Evolutionary conservation across 2,888 invertebrate genomes (phyloP).

Genomic region (Ennomos quercinarius): DNA sequence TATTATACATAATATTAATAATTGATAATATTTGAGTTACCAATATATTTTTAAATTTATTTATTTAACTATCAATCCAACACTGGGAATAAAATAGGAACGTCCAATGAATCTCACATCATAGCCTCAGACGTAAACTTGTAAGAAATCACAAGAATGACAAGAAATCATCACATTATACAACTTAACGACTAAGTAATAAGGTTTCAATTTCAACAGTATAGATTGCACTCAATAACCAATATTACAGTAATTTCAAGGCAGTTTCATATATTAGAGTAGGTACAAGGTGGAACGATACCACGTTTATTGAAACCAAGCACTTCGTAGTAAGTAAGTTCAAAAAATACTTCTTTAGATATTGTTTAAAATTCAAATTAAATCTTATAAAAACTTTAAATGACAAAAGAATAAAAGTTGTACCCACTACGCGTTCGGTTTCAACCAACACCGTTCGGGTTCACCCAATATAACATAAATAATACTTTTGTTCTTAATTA

Average conservation of each 20-base stretch:
- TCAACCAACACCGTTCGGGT: constrained; percentile 25
- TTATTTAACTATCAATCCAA: background rate
- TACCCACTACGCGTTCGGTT: background rate
- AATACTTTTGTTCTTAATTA: constrained; percentile 62
- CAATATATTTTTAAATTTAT: too few relatives aligned
- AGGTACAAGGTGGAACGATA: background rate
- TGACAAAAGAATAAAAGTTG: background rate
- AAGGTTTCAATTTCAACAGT: constrained; percentile 11
- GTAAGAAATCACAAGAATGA: constrained; percentile 10
- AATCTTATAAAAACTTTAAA: background rate
- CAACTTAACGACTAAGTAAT: constrained; percentile 20
- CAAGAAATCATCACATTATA: constrained; percentile 32
- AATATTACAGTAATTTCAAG: constrained; percentile 39
- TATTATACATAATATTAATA: too few relatives aligned
- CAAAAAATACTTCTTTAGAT: too few relatives aligned
- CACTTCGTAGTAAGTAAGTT: too few relatives aligned
- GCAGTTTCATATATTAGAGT: constrained; percentile 37
- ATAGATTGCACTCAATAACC: constrained; percentile 25
- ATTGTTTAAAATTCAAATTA: background rate
- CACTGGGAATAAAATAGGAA: constrained; percentile 14
- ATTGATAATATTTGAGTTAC: too few relatives aligned
- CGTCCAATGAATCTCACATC: constrained; percentile 4
- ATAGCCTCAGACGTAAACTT: constrained; percentile 10
- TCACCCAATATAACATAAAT: constrained; percentile 55
- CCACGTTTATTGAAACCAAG: background rate